A percentile compares a stretch with the other conserved stretches of the same genome.
Conservation (phyloP, 2,113 vertebrate genomes). For the Sula dactylatra region DNA sequence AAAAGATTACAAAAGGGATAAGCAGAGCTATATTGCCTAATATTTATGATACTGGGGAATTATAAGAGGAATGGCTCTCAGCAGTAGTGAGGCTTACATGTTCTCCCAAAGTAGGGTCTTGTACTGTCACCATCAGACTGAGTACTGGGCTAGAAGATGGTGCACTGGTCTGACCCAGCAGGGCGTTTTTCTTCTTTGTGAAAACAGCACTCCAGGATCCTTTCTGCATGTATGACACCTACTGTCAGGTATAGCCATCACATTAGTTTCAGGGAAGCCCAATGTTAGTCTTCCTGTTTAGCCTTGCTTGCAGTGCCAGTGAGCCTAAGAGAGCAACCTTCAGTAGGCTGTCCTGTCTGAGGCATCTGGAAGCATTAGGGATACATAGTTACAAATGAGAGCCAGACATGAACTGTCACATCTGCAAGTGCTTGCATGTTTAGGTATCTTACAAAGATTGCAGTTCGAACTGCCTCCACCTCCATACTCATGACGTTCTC, state of each 20-base stretch:
- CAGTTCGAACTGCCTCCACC: not conserved
- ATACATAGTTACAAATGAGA: not conserved
- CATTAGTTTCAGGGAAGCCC: not conserved
- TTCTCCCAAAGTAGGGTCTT: not conserved
- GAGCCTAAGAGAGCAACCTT: not conserved
- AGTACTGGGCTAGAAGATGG: not conserved
- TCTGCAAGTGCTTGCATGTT: not conserved
- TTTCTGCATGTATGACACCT: not conserved
- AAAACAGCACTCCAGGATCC: not conserved
- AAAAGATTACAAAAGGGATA: not conserved
- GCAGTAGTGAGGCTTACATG: not conserved
- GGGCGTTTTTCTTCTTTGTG: not conserved
- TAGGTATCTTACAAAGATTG: not conserved
- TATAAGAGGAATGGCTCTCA: not conserved
- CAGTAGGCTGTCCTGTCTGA: not conserved
- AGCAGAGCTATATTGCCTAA: not conserved
- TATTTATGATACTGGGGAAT: not conserved
- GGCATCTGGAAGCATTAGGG: not conserved
- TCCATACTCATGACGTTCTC: not conserved
- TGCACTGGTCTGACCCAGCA: not conserved
- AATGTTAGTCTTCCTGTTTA: not conserved
- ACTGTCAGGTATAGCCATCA: not conserved
- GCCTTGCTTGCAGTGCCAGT: not conserved
- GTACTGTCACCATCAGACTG: too few species aligned
- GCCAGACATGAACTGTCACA: not conserved